Percentiles rank a stretch among this genome's conserved stretches.
phyloP scores from a whole-genome alignment of 2,888 invertebrate genomes.

The Epistrophella euchroma region DNA sequence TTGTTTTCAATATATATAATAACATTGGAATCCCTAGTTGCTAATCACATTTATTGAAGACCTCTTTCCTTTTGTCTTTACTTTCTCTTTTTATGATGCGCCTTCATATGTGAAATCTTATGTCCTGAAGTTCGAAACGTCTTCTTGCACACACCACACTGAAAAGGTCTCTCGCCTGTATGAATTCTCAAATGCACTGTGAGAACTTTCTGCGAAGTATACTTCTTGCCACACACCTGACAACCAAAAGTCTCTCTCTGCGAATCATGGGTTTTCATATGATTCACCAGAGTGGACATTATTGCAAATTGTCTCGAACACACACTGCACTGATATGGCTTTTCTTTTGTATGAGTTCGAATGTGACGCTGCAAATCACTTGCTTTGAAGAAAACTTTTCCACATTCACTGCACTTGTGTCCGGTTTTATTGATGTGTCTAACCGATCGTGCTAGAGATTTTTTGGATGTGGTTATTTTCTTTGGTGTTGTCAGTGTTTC shows the following conservation, averaged over 20 bases:
- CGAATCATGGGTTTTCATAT: conserved; percentile 75
- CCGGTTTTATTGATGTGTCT: conserved; percentile 43
- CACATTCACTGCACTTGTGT: conserved; percentile 78
- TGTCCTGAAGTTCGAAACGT: conserved; percentile 81
- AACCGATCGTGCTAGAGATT: conserved; percentile 40
- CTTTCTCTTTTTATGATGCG: conserved; percentile 64
- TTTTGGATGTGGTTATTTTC: conserved; percentile 35
- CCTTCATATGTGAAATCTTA: conserved; percentile 77
- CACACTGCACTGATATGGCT: conserved; percentile 75
- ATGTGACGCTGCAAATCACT: conserved; percentile 78
- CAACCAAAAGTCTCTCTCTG: conserved; percentile 74
- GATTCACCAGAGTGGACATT: conserved; percentile 76
- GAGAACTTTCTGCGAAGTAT: conserved; percentile 78
- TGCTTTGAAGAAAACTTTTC: conserved; percentile 77
- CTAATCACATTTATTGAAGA: not conserved
- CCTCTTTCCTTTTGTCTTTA: not conserved
- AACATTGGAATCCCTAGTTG: not conserved
- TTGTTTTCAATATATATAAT: too few relatives aligned
- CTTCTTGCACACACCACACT: conserved; percentile 78
- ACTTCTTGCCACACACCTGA: conserved; percentile 79
- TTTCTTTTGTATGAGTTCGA: conserved; percentile 78
- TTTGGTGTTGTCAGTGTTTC: conserved; percentile 51
- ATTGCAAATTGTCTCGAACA: conserved; percentile 77
- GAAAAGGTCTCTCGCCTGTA: conserved; percentile 79
- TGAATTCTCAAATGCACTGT: conserved; percentile 80